Evolutionary conservation across 2,888 invertebrate genomes (phyloP), one percentile per base, ranked within the genome.

Genomic region (Chrysolina americana): DNA sequence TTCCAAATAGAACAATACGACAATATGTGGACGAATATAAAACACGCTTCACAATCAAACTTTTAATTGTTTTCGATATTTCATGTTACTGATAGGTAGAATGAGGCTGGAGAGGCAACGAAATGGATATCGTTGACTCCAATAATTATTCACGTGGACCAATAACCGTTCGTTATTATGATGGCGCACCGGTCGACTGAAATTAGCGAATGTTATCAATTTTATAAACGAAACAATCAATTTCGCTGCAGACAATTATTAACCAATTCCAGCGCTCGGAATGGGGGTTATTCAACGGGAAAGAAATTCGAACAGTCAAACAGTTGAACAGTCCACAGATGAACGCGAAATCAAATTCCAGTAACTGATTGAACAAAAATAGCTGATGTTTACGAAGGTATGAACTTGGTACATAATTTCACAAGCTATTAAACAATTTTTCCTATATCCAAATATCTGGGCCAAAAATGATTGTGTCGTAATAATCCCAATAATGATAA

Each of bases 161-260:
- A 69, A 73, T 73, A 68, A 73, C 59, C 69, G 69, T 73, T 73
- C 59, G 73, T 73, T 73, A 65, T 65, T 68, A 69, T 73, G 65
- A 73, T 65, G 64, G 56, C 73, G 17, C 17, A 41, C 47, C 47
- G 44, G 64, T 41, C 44, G 64, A 41, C 47, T 15, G 17, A 50
- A 50, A 36, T 66, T 50, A 36, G 48, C 50, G 36, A 36, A 50
- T 50, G 50, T 50, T 36, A 48, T 28, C 48, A 21, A 47, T 59
- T 59, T 59, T n/a, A 59, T 23, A 36, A 59, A 59, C 59, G 36
- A 59, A 59, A 59, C 59, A 59, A 59, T 36, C 36, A 59, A 59
- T 36, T 59, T 59, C 8, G 36, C 36, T 59, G 59, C 59, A 36
- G 36, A 59, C 59, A 59, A 59, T 59, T 59, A 59, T 59, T 28